Evolutionary conservation across 1,140 invertebrate genomes (phyloP), one percentile per base, ranked within the genome.

Genomic region (Camponotus pennsylvanicus): DNA sequence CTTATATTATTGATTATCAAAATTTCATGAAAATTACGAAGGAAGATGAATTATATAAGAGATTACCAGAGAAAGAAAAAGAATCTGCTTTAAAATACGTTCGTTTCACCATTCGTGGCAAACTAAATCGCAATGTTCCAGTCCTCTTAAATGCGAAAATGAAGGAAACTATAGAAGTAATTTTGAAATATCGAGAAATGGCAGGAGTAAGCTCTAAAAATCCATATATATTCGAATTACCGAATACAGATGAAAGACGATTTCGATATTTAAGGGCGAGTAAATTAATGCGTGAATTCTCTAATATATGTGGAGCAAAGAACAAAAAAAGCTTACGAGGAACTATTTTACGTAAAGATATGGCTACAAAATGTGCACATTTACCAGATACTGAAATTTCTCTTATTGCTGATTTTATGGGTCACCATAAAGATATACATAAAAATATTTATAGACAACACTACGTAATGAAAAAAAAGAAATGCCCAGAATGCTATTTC

Each of bases 351-450:
- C 40, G 66, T 42, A 69, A 69, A 69, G n/a, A 69, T 27, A 45
- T 69, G n/a, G 66, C 66, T 27, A 69, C 66, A 45, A 69, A 69
- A 69, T 69, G 66, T 21, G 6, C 9, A 42, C 13, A 69, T 45
- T 69, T 69, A 45, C 3, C 40, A n/a, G 40, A 69, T 4, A 69
- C n/a, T 45, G 66, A 69, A 69, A 21, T 45, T 8, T 69, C 66
- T 69, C 66, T 8, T 27, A 40, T 69, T 69, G 40, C 66, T 45
- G n/a, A 69, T 45, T 69, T 69, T 69, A 69, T 69, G 40, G 66
- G n/a, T 69, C 66, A 69, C 21, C 66, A 69, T 27, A n/a, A 42
- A 13, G 21, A 69, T 69, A 49, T 69, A 9, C 66, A 69, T 18
- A 69, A 69, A 45, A 11, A 69, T 5, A 45, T 69, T 69, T 69